Evolutionary conservation across 2,113 vertebrate species (phyloP).

Genomic region (Parus major): DNA sequence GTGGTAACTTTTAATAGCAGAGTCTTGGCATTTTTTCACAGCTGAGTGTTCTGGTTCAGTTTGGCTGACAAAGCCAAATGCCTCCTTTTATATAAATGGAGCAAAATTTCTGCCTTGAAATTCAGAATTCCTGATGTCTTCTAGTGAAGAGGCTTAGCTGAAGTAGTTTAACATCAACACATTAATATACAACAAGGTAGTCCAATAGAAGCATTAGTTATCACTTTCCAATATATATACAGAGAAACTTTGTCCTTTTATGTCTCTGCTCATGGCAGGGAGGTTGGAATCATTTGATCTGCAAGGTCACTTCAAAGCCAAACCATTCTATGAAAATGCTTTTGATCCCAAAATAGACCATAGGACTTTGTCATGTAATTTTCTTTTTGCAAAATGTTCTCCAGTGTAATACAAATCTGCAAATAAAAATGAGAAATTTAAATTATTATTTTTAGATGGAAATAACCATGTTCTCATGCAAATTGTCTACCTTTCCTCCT

Average conservation of each 20-base stretch:
- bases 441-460: background rate
- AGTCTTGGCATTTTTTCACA: background rate
- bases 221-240: background rate
- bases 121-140: background rate
- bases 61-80: background rate
- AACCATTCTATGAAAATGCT: background rate
- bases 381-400: background rate
- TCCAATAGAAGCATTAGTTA: background rate
- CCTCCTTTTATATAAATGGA: background rate
- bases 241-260: background rate
- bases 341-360: background rate
- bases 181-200: background rate
- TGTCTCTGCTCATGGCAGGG: background rate
- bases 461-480: background rate
- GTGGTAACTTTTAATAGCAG: background rate
- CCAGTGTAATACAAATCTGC: background rate
- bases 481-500: background rate
- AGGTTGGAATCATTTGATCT: background rate
- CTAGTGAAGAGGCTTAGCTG: background rate
- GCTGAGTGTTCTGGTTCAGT: background rate
- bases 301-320: background rate
- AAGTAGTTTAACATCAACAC: background rate
- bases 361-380: background rate
- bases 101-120: background rate
- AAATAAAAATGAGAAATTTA: background rate